Evolutionary conservation across 2,888 invertebrate species (phyloP).

Genomic region (Allolobophora icterica): DNA sequence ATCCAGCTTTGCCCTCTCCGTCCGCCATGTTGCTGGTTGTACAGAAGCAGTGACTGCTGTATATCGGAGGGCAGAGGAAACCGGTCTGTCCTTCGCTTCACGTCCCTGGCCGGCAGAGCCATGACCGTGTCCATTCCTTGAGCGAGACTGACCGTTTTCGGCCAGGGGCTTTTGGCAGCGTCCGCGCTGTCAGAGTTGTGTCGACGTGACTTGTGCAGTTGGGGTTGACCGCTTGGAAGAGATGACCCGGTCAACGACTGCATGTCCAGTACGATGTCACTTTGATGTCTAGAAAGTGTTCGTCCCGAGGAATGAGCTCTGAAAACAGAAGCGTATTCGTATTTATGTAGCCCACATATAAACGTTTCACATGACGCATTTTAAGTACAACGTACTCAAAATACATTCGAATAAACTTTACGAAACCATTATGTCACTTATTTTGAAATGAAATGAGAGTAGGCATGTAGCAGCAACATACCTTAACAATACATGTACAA

Average conservation of each 20-base stretch:
- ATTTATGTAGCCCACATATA: too few species aligned
- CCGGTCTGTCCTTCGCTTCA: neutral
- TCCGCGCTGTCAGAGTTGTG: neutral
- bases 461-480: neutral
- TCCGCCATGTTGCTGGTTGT: neutral
- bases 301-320: neutral
- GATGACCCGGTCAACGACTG: neutral
- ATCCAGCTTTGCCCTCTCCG: slow-evolving; percentile 22
- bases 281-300: neutral
- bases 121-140: neutral
- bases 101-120: neutral
- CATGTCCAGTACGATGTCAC: neutral
- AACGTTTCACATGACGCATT: too few species aligned
- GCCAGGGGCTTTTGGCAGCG: neutral
- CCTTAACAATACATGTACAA: neutral
- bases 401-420: neutral
- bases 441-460: neutral
- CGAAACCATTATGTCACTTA: neutral
- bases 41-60: neutral
- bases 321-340: neutral
- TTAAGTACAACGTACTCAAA: too few species aligned
- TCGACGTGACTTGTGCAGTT: neutral
- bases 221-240: neutral
- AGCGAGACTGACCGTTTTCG: neutral
- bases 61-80: neutral